Conservation (phyloP, 2,797 vertebrate genomes). For the Halcyon chelicuti region DNA sequence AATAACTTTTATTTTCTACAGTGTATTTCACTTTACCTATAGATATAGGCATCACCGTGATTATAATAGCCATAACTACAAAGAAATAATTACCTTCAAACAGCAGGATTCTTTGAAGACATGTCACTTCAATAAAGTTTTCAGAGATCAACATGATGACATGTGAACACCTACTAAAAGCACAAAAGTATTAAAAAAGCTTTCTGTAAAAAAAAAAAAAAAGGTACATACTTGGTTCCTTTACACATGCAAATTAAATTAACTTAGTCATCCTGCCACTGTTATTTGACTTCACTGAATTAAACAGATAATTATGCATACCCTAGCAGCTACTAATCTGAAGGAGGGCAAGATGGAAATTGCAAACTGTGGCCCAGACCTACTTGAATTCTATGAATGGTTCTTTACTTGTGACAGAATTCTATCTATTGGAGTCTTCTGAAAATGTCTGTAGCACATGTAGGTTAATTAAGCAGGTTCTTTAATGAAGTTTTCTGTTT, state of each 20-base stretch:
- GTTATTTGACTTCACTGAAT: background rate
- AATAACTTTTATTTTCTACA: background rate
- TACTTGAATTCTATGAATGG: background rate
- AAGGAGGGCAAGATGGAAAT: background rate
- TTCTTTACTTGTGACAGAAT: background rate
- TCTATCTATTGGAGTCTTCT: background rate
- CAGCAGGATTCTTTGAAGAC: background rate
- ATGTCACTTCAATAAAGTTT: background rate
- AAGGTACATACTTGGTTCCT: background rate
- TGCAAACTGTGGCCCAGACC: background rate
- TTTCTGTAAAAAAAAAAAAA: background rate
- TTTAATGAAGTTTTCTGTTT: background rate
- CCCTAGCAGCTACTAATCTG: background rate
- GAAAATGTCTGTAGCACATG: background rate
- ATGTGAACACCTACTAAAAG: background rate
- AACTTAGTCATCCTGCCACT: background rate
- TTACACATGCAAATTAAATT: background rate
- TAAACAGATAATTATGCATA: background rate
- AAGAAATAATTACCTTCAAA: slow-evolving; percentile 15
- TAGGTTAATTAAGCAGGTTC: background rate
- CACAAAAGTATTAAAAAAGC: background rate
- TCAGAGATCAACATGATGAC: background rate
- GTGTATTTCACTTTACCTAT: background rate
- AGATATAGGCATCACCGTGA: background rate
- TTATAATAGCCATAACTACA: background rate